Percentiles rank a stretch among this genome's conserved stretches.
Evolutionary conservation across 2,888 invertebrate genomes (phyloP).

Genomic region (Loripinus fragilis): DNA sequence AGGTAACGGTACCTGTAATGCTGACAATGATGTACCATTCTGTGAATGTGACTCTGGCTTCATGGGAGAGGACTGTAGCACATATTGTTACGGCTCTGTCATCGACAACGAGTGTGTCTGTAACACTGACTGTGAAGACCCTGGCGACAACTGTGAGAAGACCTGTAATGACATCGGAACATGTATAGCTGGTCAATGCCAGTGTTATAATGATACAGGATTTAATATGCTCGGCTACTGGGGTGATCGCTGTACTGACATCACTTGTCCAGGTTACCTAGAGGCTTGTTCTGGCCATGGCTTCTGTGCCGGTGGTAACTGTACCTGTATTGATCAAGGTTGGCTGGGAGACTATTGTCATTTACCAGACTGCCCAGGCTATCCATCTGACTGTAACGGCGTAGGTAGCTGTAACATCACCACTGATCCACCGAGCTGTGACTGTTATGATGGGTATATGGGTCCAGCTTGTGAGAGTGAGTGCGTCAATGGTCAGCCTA

Average conservation of each 20-base stretch:
- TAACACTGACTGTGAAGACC: conserved; percentile 42
- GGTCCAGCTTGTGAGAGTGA: conserved; percentile 63
- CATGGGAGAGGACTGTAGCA: conserved; percentile 73
- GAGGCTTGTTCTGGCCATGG: conserved; percentile 69
- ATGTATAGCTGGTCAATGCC: conserved; percentile 49
- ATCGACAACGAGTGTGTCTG: conserved; percentile 62
- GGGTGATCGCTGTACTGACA: conserved; percentile 65
- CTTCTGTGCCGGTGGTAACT: conserved; percentile 49
- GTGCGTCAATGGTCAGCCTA: conserved; percentile 65
- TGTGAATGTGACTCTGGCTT: conserved; percentile 72
- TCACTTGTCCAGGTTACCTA: conserved; percentile 69
- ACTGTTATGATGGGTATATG: conserved; percentile 68
- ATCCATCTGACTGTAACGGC: conserved; percentile 49
- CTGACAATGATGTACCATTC: conserved; percentile 54
- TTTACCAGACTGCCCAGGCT: conserved; percentile 64
- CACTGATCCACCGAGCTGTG: conserved; percentile 62
- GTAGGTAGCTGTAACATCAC: conserved; percentile 67
- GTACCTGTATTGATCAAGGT: conserved; percentile 51
- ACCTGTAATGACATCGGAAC: conserved; percentile 59
- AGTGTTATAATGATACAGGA: conserved; percentile 44
- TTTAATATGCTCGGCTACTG: conserved; percentile 60
- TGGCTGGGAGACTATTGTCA: conserved; percentile 69
- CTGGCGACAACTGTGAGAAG: conserved; percentile 47
- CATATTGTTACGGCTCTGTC: conserved; percentile 65
- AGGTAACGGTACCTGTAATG: conserved; percentile 61